phyloP scores from a whole-genome alignment of 2,797 vertebrate genomes.

The Chrosomus eos region DNA sequence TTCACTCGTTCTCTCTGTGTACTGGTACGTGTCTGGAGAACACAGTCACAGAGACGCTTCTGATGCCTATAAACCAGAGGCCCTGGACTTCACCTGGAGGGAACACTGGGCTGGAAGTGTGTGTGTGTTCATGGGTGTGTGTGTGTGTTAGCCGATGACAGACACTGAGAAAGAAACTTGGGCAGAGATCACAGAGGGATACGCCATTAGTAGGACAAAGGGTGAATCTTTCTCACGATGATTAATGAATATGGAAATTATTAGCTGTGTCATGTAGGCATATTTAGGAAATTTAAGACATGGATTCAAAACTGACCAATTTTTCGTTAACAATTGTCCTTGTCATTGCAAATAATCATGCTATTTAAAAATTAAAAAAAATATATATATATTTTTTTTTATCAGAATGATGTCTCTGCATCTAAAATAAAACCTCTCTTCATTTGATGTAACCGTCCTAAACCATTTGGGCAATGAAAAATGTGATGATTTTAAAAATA shows the following conservation, averaged over 20 bases:
- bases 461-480: background rate
- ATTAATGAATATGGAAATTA: background rate
- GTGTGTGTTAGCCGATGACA: background rate
- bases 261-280: background rate
- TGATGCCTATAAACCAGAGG: background rate
- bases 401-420: background rate
- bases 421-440: background rate
- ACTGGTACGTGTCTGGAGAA: constrained; percentile 44
- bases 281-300: background rate
- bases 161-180: constrained; percentile 5
- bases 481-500: background rate
- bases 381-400: background rate
- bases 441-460: background rate
- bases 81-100: constrained; percentile 26
- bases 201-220: background rate
- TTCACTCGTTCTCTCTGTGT: constrained; percentile 25
- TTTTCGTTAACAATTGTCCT: background rate
- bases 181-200: background rate
- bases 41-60: constrained; percentile 37
- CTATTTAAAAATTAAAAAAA: background rate
- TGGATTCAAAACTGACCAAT: background rate
- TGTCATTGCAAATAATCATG: background rate
- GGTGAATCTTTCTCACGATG: background rate
- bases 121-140: background rate
- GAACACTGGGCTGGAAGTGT: background rate